phyloP scores from a whole-genome alignment of 2,113 vertebrate genomes.

The Sebastes schlegelii region DNA sequence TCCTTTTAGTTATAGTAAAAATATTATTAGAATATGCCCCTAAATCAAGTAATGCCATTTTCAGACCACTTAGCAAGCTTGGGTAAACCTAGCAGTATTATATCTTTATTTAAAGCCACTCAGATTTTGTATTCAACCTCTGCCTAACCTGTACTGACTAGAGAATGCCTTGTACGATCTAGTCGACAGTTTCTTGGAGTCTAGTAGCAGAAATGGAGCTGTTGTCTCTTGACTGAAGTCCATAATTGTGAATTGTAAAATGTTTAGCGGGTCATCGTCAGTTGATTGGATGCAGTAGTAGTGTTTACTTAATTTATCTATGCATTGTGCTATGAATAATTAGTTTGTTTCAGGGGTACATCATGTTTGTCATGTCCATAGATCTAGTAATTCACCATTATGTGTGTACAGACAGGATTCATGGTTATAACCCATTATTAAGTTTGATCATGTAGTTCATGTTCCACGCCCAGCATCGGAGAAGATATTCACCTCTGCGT shows the following conservation, averaged over 20 bases:
- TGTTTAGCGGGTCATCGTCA: slow-evolving; percentile 86
- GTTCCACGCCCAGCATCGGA: slow-evolving; percentile 60
- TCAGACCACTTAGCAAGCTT: slow-evolving; percentile 73
- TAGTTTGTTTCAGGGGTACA: slow-evolving; percentile 87
- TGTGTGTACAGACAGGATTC: slow-evolving; percentile 57
- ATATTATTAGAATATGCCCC: slow-evolving; percentile 16
- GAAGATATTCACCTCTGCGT: slow-evolving; percentile 61
- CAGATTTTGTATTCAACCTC: slow-evolving; percentile 84
- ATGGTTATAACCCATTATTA: slow-evolving; percentile 46
- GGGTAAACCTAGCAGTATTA: slow-evolving; percentile 82
- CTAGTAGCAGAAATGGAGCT: slow-evolving; percentile 74
- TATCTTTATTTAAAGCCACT: slow-evolving; percentile 84
- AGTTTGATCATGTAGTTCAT: slow-evolving; percentile 49
- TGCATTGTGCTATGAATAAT: slow-evolving; percentile 92
- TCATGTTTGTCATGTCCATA: slow-evolving; percentile 83
- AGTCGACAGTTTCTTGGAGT: slow-evolving; percentile 57
- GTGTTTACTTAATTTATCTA: slow-evolving; percentile 92
- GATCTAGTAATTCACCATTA: slow-evolving; percentile 44
- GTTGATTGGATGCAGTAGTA: slow-evolving; percentile 90
- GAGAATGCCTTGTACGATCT: slow-evolving; percentile 57
- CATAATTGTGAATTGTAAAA: slow-evolving; percentile 77
- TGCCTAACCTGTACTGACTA: slow-evolving; percentile 61
- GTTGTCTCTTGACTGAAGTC: slow-evolving; percentile 84
- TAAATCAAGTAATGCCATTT: slow-evolving; percentile 51
- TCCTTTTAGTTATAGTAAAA: slow-evolving; percentile 32